Evolutionary conservation across 2,888 invertebrate species (phyloP).

Genomic region (Glaucopsyche alexis): DNA sequence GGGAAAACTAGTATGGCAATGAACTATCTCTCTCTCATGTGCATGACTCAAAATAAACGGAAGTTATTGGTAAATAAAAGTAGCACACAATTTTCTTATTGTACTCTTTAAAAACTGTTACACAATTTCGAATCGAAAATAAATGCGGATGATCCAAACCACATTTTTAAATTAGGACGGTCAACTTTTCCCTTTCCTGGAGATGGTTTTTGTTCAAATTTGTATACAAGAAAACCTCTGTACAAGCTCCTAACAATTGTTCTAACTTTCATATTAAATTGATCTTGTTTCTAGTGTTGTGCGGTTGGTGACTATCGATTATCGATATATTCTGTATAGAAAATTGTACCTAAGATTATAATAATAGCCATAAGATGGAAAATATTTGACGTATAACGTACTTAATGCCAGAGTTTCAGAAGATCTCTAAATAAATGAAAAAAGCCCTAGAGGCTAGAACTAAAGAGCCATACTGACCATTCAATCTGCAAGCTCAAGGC

Average conservation of each 20-base stretch:
- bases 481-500: too few species aligned
- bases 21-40: too few species aligned
- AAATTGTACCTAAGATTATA: not conserved
- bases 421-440: too few species aligned
- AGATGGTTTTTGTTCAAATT: constrained; percentile 4
- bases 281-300: constrained; percentile 19
- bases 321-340: not conserved
- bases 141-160: constrained; percentile 11
- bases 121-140: not conserved
- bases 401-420: too few species aligned
- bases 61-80: not conserved
- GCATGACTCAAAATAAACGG: too few species aligned
- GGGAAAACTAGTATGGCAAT: too few species aligned
- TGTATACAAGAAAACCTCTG: not conserved
- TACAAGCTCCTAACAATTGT: not conserved
- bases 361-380: not conserved
- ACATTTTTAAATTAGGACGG: constrained; percentile 12
- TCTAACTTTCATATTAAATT: constrained; percentile 21
- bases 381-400: not conserved
- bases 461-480: too few species aligned
- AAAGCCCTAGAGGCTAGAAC: too few species aligned
- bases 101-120: not conserved
- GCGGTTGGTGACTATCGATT: not conserved
- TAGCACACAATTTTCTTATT: not conserved
- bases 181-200: constrained; percentile 10